phyloP scores from a whole-genome alignment of 2,888 invertebrate species.

The Drosophila cognata region DNA sequence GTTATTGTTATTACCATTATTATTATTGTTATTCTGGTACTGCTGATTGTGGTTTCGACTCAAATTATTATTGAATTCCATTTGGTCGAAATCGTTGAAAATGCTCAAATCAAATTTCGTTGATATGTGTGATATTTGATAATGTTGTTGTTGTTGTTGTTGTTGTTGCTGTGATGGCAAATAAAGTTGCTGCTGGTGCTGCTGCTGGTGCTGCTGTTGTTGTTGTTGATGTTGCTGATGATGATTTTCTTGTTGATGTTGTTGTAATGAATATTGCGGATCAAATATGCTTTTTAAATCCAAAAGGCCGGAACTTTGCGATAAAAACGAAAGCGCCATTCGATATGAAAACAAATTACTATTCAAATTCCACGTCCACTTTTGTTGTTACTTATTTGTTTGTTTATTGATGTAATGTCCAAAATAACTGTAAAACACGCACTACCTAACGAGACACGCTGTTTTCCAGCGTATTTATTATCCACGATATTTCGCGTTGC shows the following conservation, averaged over 20 bases:
- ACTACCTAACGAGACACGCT: constrained; percentile 51
- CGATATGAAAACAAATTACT: constrained; percentile 65
- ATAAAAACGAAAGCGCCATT: constrained; percentile 85
- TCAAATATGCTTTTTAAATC: constrained; percentile 84
- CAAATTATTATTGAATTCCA: constrained; percentile 81
- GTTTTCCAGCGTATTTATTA: constrained; percentile 39
- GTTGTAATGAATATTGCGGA: constrained; percentile 76
- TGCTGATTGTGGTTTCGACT: constrained; percentile 69
- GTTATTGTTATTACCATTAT: constrained; percentile 82
- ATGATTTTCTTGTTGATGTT: constrained; percentile 52
- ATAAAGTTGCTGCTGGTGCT: constrained; percentile 26
- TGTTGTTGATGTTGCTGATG: constrained; percentile 24
- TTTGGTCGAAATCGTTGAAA: constrained; percentile 80
- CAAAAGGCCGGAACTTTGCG: constrained; percentile 82
- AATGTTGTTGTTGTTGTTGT: constrained; percentile 47
- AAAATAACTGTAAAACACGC: constrained; percentile 44
- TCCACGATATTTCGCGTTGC: constrained; percentile 59
- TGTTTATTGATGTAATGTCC: constrained; percentile 12
- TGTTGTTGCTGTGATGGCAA: constrained; percentile 45
- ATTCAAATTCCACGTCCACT: constrained; percentile 18
- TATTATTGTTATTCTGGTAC: constrained; percentile 78
- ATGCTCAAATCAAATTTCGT: constrained; percentile 70
- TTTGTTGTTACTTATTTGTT: not conserved
- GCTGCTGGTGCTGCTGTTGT: not conserved
- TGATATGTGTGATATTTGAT: constrained; percentile 57